Percentiles rank a stretch among this genome's conserved stretches.
These are phyloP conservation scores for Lepidochitona cinerea DNA, from an alignment of 2,888 invertebrate genomes.

Conservation along the genomic window DNA sequence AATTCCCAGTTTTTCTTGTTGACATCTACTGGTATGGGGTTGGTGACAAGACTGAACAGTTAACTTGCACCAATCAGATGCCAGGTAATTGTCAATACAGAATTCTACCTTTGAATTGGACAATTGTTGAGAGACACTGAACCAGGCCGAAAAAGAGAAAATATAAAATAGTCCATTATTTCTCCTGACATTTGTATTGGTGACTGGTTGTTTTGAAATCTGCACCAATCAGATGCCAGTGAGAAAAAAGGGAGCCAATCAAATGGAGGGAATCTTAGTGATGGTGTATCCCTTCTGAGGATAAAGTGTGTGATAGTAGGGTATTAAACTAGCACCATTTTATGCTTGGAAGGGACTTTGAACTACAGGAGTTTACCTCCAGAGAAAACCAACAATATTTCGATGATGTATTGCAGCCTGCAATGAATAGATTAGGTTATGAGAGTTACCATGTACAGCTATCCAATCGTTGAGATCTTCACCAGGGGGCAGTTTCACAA, in stretches of 20 bases:
- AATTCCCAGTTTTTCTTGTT: not conserved
- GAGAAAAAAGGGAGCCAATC: not conserved
- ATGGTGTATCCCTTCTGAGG: not conserved
- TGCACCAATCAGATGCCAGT: conserved; percentile 8
- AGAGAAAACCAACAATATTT: no score
- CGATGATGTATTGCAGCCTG: no score
- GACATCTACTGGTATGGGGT: not conserved
- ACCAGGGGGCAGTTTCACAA: conserved; percentile 83
- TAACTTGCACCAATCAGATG: conserved; percentile 4
- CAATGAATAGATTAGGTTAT: no score
- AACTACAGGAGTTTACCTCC: no score
- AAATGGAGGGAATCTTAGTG: not conserved
- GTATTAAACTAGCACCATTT: not conserved
- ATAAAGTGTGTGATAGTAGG: not conserved
- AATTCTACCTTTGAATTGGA: not conserved
- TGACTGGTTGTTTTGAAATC: not conserved
- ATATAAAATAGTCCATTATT: no score
- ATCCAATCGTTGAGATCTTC: conserved; percentile 93
- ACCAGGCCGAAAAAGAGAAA: not conserved
- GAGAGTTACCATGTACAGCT: conserved; percentile 85
- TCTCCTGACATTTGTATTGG: not conserved
- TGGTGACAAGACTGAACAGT: not conserved
- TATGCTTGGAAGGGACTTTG: conserved; percentile 4
- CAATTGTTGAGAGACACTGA: not conserved
- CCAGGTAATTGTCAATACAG: not conserved